phyloP scores from a whole-genome alignment of 2,113 vertebrate genomes.

The Furnarius figulus region DNA sequence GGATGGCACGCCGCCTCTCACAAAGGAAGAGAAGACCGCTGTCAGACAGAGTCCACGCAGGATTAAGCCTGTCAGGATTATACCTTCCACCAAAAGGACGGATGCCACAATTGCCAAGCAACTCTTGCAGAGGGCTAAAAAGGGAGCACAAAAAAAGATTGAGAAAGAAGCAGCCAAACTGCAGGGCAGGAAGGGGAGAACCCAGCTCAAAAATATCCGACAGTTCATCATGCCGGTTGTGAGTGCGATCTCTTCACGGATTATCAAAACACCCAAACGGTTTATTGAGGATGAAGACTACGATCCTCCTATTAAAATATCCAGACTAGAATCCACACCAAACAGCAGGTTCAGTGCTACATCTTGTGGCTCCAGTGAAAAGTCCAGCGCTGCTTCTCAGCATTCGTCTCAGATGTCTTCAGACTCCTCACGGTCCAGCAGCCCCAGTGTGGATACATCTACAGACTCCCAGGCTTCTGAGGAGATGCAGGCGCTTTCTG shows the following conservation, averaged over 20 bases:
- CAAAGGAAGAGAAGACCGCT: slow-evolving; percentile 75
- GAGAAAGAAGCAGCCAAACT: slow-evolving; percentile 89
- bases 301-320: slow-evolving; percentile 90
- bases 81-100: slow-evolving; percentile 93
- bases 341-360: slow-evolving; percentile 90
- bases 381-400: slow-evolving; percentile 90
- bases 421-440: slow-evolving; percentile 94
- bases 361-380: slow-evolving; percentile 90
- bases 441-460: slow-evolving; percentile 93
- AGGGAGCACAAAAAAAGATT: slow-evolving; percentile 90
- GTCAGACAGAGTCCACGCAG: slow-evolving; percentile 94
- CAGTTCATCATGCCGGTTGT: slow-evolving; percentile 99
- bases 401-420: slow-evolving; percentile 97
- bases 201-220: slow-evolving; percentile 94
- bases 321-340: slow-evolving; percentile 83
- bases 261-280: slow-evolving; percentile 96
- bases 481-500: slow-evolving; percentile 87
- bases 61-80: slow-evolving; percentile 92
- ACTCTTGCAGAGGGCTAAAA: slow-evolving; percentile 93
- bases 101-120: slow-evolving; percentile 96
- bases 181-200: slow-evolving; percentile 84
- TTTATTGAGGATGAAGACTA: slow-evolving; percentile 97
- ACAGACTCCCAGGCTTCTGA: slow-evolving; percentile 96
- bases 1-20: slow-evolving; percentile 75
- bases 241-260: slow-evolving; percentile 93